Percentiles rank a stretch among this genome's conserved stretches.
Conservation (phyloP, 2,888 invertebrate species). For the Tinea trinotella region DNA sequence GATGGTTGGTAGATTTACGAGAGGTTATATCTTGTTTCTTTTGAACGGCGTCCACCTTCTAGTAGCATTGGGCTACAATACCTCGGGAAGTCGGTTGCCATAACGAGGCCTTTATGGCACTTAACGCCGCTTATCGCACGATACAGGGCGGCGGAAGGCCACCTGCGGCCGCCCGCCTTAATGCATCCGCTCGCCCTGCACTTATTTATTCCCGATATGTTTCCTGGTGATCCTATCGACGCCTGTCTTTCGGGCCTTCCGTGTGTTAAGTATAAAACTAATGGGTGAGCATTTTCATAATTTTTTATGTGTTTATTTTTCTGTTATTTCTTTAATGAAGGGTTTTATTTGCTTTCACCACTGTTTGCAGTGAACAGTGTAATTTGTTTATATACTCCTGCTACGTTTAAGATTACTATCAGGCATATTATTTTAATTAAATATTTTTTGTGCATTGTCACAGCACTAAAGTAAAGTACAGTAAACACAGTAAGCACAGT, state of each 20-base stretch:
- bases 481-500: too few species aligned
- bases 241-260: conserved; percentile 12
- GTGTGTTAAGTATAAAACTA: background rate
- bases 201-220: conserved; percentile 65
- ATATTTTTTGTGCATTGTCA: too few species aligned
- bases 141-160: conserved; percentile 39
- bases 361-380: background rate
- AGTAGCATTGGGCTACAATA: conserved; percentile 5
- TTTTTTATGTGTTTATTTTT: conserved; percentile 10
- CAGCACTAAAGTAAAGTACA: too few species aligned
- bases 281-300: conserved; percentile 5
- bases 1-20: conserved; percentile 2
- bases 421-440: too few species aligned
- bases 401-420: too few species aligned
- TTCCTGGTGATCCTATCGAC: conserved; percentile 37
- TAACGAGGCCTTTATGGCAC: conserved; percentile 41
- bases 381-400: too few species aligned
- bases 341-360: background rate
- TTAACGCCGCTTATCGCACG: conserved; percentile 42
- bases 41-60: conserved; percentile 7
- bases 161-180: conserved; percentile 53
- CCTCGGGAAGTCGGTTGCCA: conserved; percentile 26
- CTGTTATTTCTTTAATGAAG: background rate
- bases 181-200: conserved; percentile 51
- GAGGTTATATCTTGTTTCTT: conserved; percentile 5